Conservation (phyloP, 2,113 vertebrate genomes). For the Eubucco bourcierii region DNA sequence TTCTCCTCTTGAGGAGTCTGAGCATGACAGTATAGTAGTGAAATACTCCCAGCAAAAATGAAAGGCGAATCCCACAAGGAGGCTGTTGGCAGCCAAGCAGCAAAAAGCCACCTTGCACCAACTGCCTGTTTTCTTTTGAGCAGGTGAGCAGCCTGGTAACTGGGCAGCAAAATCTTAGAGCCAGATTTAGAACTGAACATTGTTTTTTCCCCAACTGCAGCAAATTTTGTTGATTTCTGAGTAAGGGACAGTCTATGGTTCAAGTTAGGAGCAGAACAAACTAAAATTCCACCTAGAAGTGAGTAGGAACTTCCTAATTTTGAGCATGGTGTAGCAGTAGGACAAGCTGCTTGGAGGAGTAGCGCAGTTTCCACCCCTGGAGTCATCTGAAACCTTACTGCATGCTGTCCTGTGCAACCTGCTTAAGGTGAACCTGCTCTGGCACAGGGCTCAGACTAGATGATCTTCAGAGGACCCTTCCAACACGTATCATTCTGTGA, state of each 20-base stretch:
- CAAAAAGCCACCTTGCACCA: not conserved
- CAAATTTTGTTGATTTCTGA: fast-evolving
- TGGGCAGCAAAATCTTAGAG: not conserved
- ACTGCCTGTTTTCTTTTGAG: not conserved
- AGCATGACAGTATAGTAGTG: not conserved
- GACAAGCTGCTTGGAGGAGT: too few relatives aligned
- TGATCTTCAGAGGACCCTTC: too few relatives aligned
- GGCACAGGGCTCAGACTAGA: too few relatives aligned
- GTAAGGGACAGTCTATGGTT: fast-evolving
- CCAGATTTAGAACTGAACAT: not conserved
- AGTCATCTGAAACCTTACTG: too few relatives aligned
- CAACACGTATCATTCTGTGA: too few relatives aligned
- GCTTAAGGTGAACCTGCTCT: too few relatives aligned
- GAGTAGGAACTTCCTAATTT: too few relatives aligned
- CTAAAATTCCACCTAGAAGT: not conserved
- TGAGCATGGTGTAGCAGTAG: too few relatives aligned
- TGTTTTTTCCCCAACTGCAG: not conserved
- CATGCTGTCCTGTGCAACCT: too few relatives aligned
- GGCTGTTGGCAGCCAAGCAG: not conserved
- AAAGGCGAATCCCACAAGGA: not conserved
- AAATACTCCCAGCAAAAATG: not conserved
- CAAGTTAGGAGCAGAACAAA: not conserved
- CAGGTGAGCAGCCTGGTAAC: not conserved
- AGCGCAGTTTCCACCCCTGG: too few relatives aligned
- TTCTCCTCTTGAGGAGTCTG: not conserved